Percentiles rank a stretch among this genome's conserved stretches.
Evolutionary conservation across 2,888 invertebrate species (phyloP).

Genomic region (Caenorhabditis macrosperma): DNA sequence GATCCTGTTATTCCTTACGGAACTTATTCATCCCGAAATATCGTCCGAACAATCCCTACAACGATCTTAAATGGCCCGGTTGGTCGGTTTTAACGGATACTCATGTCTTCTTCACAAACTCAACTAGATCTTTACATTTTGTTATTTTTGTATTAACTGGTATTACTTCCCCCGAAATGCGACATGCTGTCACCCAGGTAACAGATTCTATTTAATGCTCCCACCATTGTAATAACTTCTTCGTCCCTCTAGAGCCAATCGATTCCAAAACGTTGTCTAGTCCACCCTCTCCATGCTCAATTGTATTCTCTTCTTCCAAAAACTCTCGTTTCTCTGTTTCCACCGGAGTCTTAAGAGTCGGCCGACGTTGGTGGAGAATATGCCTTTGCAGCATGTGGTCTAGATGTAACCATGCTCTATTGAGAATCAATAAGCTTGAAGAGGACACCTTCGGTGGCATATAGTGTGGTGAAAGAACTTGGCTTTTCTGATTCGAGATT

Average conservation of each 20-base stretch:
- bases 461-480: neutral
- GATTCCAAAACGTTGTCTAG: too few relatives aligned
- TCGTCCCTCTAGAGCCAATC: too few relatives aligned
- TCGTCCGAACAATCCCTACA: conserved; percentile 55
- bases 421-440: neutral
- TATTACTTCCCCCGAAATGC: neutral
- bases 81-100: conserved; percentile 43
- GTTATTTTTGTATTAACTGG: conserved; percentile 9
- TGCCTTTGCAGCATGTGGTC: neutral
- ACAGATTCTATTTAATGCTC: neutral
- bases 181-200: neutral
- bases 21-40: conserved; percentile 26
- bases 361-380: too few relatives aligned
- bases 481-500: neutral
- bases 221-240: too few relatives aligned
- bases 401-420: neutral
- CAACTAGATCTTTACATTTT: conserved; percentile 2
- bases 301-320: too few relatives aligned
- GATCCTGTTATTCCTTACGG: conserved; percentile 10
- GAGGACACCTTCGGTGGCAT: neutral
- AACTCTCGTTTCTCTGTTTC: too few relatives aligned
- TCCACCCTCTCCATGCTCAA: too few relatives aligned
- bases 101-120: neutral
- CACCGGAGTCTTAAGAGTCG: too few relatives aligned
- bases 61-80: conserved; percentile 49